A percentile compares a stretch with the other conserved stretches of the same genome.
phyloP scores from a whole-genome alignment of 1,140 invertebrate species.

The Lasioglossum baleicum region DNA sequence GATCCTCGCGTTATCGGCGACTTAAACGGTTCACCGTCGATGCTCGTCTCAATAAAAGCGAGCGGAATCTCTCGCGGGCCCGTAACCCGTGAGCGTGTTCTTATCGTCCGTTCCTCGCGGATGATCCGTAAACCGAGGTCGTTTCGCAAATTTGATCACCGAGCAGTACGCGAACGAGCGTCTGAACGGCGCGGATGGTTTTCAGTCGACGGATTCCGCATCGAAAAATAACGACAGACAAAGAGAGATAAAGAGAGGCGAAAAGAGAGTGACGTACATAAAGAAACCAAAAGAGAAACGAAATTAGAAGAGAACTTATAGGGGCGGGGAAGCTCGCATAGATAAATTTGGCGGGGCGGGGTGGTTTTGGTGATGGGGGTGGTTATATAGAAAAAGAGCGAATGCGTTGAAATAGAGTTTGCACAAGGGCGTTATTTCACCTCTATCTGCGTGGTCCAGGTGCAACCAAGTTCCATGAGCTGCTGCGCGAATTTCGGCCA shows the following conservation, averaged over 20 bases:
- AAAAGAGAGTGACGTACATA: no score
- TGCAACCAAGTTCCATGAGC: conserved; percentile 88
- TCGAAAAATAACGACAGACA: not conserved
- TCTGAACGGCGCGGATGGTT: no score
- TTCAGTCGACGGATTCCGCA: not conserved
- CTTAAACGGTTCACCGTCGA: no score
- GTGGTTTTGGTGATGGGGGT: not conserved
- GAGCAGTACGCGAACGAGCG: no score
- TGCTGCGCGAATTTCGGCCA: conserved; percentile 90
- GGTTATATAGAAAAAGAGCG: not conserved
- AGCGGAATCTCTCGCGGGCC: not conserved
- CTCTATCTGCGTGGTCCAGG: conserved; percentile 88
- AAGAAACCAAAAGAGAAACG: no score
- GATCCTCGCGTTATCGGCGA: no score
- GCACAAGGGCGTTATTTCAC: conserved; percentile 77
- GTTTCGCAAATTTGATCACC: no score
- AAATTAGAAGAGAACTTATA: not conserved
- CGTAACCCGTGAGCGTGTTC: no score
- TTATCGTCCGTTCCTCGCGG: not conserved
- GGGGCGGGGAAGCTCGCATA: not conserved
- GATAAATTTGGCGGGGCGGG: no score
- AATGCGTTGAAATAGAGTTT: conserved; percentile 19
- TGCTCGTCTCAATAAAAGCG: no score
- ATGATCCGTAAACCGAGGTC: not conserved
- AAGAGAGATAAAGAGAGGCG: no score